Conservation (phyloP, 1,140 invertebrate species). For the Teleogryllus occipitalis region DNA sequence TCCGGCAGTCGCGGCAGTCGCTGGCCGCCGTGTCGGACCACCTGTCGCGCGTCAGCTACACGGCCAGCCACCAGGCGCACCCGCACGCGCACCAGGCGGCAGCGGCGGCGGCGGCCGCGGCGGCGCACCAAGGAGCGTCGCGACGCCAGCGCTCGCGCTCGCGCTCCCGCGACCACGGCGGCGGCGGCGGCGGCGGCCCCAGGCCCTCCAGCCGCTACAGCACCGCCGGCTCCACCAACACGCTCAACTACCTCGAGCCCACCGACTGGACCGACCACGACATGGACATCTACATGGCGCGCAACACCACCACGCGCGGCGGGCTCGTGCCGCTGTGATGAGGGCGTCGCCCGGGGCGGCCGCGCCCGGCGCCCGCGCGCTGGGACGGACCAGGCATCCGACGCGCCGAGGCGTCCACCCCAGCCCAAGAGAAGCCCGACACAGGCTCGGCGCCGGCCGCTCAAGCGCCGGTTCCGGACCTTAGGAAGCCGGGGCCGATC, state of each 20-base stretch:
- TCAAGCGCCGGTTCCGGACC: too few relatives aligned
- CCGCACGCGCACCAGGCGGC: conserved; percentile 50
- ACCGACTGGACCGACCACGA: conserved; percentile 91
- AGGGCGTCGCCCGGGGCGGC: too few relatives aligned
- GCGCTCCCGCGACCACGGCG: conserved; percentile 32
- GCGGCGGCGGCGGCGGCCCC: conserved; percentile 14
- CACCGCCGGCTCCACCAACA: conserved; percentile 61
- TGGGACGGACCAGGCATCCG: too few relatives aligned
- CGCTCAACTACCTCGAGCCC: conserved; percentile 75
- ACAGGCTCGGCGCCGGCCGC: too few relatives aligned
- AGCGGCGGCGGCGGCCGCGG: conserved; percentile 31
- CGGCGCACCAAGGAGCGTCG: conserved; percentile 47
- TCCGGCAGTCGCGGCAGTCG: conserved; percentile 73
- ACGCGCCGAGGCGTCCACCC: too few relatives aligned
- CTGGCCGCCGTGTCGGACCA: conserved; percentile 68
- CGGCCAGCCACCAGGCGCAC: conserved; percentile 33
- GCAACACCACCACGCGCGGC: conserved; percentile 77
- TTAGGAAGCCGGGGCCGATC: too few relatives aligned
- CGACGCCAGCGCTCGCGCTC: conserved; percentile 54
- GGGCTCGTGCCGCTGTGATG: conserved; percentile 71
- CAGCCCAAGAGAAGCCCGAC: too few relatives aligned
- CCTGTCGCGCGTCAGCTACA: conserved; percentile 59
- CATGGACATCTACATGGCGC: conserved; percentile 89
- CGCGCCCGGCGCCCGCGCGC: too few relatives aligned
- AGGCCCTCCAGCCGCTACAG: conserved; percentile 46